A percentile compares a stretch with the other conserved stretches of the same genome.
phyloP scores from a whole-genome alignment of 2,888 invertebrate genomes.

The Andrena minutula region DNA sequence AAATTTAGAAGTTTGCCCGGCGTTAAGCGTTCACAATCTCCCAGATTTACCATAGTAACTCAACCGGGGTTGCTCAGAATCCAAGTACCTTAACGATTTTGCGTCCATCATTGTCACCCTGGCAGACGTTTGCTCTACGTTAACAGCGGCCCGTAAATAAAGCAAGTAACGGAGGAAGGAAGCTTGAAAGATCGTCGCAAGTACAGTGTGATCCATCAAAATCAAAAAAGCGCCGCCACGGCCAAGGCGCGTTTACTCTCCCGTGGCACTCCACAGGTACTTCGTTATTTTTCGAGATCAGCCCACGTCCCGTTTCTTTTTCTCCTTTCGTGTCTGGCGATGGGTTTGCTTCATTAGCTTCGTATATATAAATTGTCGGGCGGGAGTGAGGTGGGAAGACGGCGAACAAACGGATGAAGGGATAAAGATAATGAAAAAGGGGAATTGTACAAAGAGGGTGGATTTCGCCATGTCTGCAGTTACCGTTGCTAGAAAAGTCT shows the following conservation, averaged over 20 bases:
- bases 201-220: slow-evolving; percentile 73
- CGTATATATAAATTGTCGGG: slow-evolving; percentile 26
- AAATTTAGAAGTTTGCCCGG: neutral
- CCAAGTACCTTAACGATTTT: slow-evolving; percentile 43
- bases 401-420: slow-evolving; percentile 9
- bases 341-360: slow-evolving; percentile 49
- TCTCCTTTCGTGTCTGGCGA: slow-evolving; percentile 21
- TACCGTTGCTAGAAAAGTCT: slow-evolving; percentile 17
- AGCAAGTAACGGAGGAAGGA: slow-evolving; percentile 26
- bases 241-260: slow-evolving; percentile 60
- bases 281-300: slow-evolving; percentile 69
- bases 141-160: slow-evolving; percentile 31
- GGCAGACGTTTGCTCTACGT: slow-evolving; percentile 47
- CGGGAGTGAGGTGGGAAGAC: neutral
- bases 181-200: slow-evolving; percentile 46
- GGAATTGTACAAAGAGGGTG: neutral
- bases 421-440: slow-evolving; percentile 17
- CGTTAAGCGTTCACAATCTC: neutral
- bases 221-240: slow-evolving; percentile 66
- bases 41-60: slow-evolving; percentile 4
- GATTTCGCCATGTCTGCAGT: slow-evolving; percentile 9
- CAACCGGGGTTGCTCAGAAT: slow-evolving; percentile 9
- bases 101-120: slow-evolving; percentile 63
- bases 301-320: slow-evolving; percentile 27
- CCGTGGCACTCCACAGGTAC: slow-evolving; percentile 52